Conservation (phyloP, 2,888 invertebrate species). For the Scelioninae gen. 2 region DNA sequence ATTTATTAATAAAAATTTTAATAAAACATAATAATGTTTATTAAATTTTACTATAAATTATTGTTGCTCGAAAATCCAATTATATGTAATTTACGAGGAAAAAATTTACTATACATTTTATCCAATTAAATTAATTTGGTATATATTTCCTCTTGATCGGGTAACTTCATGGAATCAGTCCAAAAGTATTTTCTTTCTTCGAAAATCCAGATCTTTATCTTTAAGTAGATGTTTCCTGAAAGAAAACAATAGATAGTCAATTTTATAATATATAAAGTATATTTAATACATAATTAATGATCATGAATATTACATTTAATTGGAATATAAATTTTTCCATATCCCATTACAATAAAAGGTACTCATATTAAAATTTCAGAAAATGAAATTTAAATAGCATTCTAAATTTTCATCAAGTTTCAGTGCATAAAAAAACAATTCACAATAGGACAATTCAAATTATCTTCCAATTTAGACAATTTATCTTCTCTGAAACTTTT, state of each 20-base stretch:
- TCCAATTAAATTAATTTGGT: constrained; percentile 42
- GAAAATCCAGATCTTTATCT: constrained; percentile 27
- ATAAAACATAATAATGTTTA: no score
- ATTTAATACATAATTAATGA: constrained; percentile 7
- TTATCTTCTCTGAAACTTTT: no score
- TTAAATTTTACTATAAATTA: no score
- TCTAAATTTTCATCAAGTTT: no score
- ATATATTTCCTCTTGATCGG: constrained; percentile 52
- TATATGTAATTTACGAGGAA: constrained; percentile 33
- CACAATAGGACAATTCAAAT: no score
- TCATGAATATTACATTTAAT: neutral
- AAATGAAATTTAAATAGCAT: no score
- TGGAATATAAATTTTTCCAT: no score
- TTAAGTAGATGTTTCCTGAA: constrained; percentile 40
- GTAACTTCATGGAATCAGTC: constrained; percentile 42
- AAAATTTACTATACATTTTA: constrained; percentile 34
- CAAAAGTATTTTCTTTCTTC: constrained; percentile 36
- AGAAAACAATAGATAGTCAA: constrained; percentile 15
- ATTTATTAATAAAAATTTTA: no score
- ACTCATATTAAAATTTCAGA: no score
- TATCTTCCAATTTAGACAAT: no score
- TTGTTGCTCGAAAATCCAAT: constrained; percentile 4
- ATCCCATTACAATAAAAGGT: no score
- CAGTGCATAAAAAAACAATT: no score
- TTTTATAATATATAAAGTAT: constrained; percentile 4